Conservation (phyloP, 2,113 vertebrate genomes). For the Brachionichthys hirsutus region DNA sequence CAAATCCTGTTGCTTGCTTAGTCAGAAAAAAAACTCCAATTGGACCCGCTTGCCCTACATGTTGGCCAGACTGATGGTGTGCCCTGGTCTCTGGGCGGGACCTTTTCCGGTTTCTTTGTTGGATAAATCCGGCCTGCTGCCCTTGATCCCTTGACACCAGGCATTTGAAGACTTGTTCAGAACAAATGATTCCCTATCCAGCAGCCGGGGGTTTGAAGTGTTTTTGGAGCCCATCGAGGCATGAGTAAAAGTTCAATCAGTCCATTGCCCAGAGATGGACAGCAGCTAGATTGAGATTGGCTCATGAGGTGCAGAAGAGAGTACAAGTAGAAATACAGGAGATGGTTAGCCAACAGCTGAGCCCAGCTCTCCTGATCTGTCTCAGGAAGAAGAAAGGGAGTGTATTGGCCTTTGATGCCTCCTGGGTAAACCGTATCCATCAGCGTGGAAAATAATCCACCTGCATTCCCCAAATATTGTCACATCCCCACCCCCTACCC, state of each 20-base stretch:
- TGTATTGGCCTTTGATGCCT: constrained; percentile 36
- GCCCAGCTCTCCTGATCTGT: constrained; percentile 46
- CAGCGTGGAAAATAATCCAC: constrained; percentile 61
- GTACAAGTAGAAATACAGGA: constrained; percentile 43
- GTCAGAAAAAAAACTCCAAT: constrained; percentile 27
- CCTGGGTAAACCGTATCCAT: constrained; percentile 42
- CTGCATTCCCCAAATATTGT: constrained; percentile 38
- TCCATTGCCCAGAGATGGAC: constrained; percentile 15
- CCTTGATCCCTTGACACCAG: constrained; percentile 24
- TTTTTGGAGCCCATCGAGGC: constrained; percentile 48
- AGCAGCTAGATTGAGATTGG: constrained; percentile 14
- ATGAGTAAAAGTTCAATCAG: constrained; percentile 34
- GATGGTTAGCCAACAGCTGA: constrained; percentile 69
- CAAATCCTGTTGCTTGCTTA: background rate
- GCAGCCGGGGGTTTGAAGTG: constrained; percentile 54
- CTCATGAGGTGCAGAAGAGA: constrained; percentile 35
- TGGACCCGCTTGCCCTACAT: constrained; percentile 31
- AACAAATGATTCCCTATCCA: constrained; percentile 27
- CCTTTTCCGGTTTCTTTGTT: constrained; percentile 12
- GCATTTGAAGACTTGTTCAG: constrained; percentile 56
- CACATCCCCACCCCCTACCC: constrained; percentile 27
- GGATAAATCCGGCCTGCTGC: constrained; percentile 21
- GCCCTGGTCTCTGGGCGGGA: constrained; percentile 41
- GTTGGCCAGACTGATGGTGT: constrained; percentile 57
- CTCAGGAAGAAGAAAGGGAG: constrained; percentile 39